These are phyloP conservation scores for Neodiprion pinetum DNA, from an alignment of 1,140 invertebrate genomes.

Conservation along the genomic window DNA sequence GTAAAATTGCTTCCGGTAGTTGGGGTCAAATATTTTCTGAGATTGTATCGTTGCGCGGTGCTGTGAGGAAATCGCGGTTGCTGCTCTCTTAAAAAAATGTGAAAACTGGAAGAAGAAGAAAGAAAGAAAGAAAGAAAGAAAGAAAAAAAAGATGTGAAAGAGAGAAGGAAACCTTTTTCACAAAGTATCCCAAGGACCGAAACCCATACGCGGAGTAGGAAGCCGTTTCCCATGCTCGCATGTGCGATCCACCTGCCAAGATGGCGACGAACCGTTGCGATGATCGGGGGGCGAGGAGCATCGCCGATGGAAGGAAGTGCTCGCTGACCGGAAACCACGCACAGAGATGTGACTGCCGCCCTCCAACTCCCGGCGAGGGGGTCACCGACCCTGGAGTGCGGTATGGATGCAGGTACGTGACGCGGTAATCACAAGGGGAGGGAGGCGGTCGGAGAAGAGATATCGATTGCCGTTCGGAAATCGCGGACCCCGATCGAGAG, in stretches of 20 bases:
- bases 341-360: constrained; percentile 52
- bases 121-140: neutral
- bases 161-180: neutral
- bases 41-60: neutral
- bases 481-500: neutral
- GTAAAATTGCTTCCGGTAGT: constrained; percentile 33
- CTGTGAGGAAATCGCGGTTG: neutral
- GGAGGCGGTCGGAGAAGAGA: neutral
- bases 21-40: constrained; percentile 1
- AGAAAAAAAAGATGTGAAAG: neutral
- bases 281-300: constrained; percentile 24
- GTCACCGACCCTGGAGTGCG: constrained; percentile 36
- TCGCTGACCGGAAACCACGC: constrained; percentile 56
- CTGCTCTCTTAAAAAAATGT: too few relatives aligned
- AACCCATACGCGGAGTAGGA: neutral
- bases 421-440: constrained; percentile 18
- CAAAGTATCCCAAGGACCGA: too few relatives aligned
- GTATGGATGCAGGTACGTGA: constrained; percentile 19
- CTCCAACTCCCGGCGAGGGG: constrained; percentile 28
- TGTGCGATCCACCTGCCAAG: constrained; percentile 21
- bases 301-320: constrained; percentile 55
- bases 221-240: constrained; percentile 2
- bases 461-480: neutral
- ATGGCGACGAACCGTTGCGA: constrained; percentile 7
- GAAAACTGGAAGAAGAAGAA: neutral